Base-by-base conservation (phyloP, 2,113 vertebrate genomes). In the Nothocercus nigrocapillus region DNA sequence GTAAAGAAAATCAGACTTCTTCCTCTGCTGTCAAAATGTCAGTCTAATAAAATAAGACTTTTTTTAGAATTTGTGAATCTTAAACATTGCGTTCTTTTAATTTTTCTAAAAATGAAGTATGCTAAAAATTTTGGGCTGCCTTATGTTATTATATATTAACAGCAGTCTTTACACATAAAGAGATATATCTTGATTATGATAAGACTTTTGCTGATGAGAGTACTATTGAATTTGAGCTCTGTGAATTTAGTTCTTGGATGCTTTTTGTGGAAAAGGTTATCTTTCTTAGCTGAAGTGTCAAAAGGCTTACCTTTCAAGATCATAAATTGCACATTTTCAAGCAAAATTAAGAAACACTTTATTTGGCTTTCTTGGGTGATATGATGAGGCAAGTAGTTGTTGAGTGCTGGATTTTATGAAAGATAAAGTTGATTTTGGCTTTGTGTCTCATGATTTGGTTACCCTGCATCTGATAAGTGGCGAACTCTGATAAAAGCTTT, bases 401-500 rank as follows among this genome's bases (percentile, higher is more conserved):
- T 58, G 8, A 72, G 4, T 51, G 82, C 89, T 36, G 13, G 72
- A 51, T 47, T 61, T 87, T 82, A 75, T 79, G 49, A 64, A 76
- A 64, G 30, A 32, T 38, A 28, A 22, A 49, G 11, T 53, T 14
- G 7, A 5, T 6, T 40, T 86, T 90, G 77, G 7, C 36, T 82
- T 79, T 45, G 32, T 73, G 24, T 32, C 28, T 82, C 28, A 18
- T 47, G 61, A 38, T 62, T 93, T 40, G 15, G 12, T 72, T 88
- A 38, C 14, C 19, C 44, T 14, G 6, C 38, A 51, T 20, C 17
- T 82, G 72, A 76, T 85, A 40, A 53, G 4, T 88, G 6, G 34
- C 0, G 0, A 79, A n/a, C 28, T 64, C 45, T 82, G 22, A 61
- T 68, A 16, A 3, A 54, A 28, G 27, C 27, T 28, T 54, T 15